Percentiles rank a stretch among this genome's conserved stretches.
Conservation (phyloP, 2,113 vertebrate genomes). For the Hippocampus barbouri region DNA sequence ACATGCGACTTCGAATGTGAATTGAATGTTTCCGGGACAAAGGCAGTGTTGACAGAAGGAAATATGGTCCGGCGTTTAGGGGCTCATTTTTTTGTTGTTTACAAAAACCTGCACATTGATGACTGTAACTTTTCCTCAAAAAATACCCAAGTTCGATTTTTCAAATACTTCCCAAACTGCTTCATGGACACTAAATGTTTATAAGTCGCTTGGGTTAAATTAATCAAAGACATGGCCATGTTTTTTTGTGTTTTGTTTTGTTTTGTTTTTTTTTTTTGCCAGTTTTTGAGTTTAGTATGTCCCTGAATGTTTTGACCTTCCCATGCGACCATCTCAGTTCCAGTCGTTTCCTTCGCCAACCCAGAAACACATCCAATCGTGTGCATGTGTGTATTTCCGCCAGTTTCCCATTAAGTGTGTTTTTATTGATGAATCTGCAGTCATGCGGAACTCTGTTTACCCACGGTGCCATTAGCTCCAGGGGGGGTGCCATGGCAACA, state of each 20-base stretch:
- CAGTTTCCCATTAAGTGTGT: slow-evolving; percentile 27
- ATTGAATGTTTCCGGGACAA: too few relatives aligned
- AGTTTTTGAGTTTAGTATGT: too few relatives aligned
- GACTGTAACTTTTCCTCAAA: too few relatives aligned
- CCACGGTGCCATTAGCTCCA: slow-evolving; percentile 31
- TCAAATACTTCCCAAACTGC: not conserved
- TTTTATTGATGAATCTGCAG: slow-evolving; percentile 51
- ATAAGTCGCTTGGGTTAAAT: not conserved
- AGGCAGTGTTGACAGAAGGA: too few relatives aligned
- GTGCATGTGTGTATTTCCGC: not conserved
- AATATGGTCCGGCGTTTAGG: too few relatives aligned
- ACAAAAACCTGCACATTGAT: too few relatives aligned
- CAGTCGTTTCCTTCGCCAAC: not conserved
- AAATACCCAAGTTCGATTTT: not conserved
- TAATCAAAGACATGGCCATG: not conserved
- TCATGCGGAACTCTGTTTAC: slow-evolving; percentile 46
- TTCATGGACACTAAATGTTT: not conserved
- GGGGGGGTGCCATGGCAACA: slow-evolving; percentile 42
- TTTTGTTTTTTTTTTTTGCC: not conserved
- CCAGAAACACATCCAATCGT: not conserved
- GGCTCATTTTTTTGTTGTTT: too few relatives aligned
- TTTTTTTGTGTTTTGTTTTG: not conserved
- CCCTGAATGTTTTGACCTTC: not conserved
- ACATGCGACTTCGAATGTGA: too few relatives aligned
- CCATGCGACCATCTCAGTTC: not conserved